Evolutionary conservation across 1,140 invertebrate genomes (phyloP).

Genomic region (Microplitis mediator): DNA sequence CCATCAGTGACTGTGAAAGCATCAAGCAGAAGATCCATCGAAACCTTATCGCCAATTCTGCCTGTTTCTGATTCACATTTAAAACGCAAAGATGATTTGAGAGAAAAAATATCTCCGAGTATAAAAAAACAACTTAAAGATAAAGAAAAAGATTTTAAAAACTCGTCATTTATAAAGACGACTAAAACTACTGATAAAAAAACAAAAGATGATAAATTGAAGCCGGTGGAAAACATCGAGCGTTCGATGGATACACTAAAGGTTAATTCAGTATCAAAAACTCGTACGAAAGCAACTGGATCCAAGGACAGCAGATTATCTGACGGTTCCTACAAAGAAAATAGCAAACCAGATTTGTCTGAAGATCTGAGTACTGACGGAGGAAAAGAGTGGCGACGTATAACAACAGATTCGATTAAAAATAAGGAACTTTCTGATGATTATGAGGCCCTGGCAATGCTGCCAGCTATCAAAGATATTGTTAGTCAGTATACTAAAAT

Average conservation of each 20-base stretch:
- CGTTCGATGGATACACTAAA: slow-evolving; percentile 35
- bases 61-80: not conserved
- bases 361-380: slow-evolving; percentile 33
- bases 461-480: slow-evolving; percentile 32
- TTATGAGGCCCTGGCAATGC: slow-evolving; percentile 13
- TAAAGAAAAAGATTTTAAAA: not conserved
- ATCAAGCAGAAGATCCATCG: not conserved
- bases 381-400: slow-evolving; percentile 24
- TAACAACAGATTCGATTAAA: slow-evolving; percentile 17
- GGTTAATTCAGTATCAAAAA: slow-evolving; percentile 25
- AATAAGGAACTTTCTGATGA: slow-evolving; percentile 12
- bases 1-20: not conserved
- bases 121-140: slow-evolving; percentile 1
- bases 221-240: slow-evolving; percentile 34
- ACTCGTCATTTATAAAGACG: not conserved
- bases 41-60: not conserved
- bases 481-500: slow-evolving; percentile 36
- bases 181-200: not conserved
- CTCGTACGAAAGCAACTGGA: not conserved
- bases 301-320: slow-evolving; percentile 41
- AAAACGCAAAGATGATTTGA: not conserved
- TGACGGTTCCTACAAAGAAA: slow-evolving; percentile 53
- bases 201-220: slow-evolving; percentile 38
- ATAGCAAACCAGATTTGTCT: slow-evolving; percentile 43
- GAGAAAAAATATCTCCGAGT: not conserved